phyloP scores from a whole-genome alignment of 1,140 invertebrate species.

The Drosophila parvula region DNA sequence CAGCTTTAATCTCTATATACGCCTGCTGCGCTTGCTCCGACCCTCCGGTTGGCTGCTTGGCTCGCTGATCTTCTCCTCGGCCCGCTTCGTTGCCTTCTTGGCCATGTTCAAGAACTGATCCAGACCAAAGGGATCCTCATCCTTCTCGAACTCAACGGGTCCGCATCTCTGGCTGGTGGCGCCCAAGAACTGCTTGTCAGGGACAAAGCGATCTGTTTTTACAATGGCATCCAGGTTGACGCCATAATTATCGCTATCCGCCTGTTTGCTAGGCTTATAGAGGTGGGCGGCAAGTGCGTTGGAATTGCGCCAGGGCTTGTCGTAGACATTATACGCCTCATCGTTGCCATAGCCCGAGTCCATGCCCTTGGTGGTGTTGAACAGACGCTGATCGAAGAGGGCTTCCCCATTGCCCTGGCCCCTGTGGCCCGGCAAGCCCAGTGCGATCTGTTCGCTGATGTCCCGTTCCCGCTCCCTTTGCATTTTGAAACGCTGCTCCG shows the following conservation, averaged over 20 bases:
- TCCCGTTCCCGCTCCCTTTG: conserved; percentile 97
- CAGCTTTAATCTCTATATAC: conserved; percentile 51
- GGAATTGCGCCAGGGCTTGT: conserved; percentile 95
- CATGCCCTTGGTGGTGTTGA: conserved; percentile 98
- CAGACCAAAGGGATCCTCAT: conserved; percentile 98
- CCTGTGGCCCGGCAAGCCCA: conserved; percentile 96
- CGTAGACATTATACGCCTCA: conserved; percentile 99
- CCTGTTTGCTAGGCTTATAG: conserved; percentile 95
- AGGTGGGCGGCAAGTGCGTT: conserved; percentile 94
- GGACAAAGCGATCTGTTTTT: conserved; percentile 96
- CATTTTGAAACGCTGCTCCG: conserved; percentile 95
- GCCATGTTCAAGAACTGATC: conserved; percentile 99
- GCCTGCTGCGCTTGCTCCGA: conserved; percentile 62
- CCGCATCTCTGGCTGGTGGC: conserved; percentile 90
- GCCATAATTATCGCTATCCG: conserved; percentile 96
- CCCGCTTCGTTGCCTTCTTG: conserved; percentile 89
- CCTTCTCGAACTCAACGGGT: conserved; percentile 98
- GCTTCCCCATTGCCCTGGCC: conserved; percentile 88
- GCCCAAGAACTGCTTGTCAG: conserved; percentile 98
- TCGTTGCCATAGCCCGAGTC: conserved; percentile 99
- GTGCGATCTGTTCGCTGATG: conserved; percentile 99
- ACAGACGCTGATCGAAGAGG: conserved; percentile 98
- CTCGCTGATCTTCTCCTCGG: conserved; percentile 71
- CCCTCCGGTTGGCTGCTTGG: conserved; percentile 60
- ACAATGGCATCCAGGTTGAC: conserved; percentile 94